Evolutionary conservation across 1,140 invertebrate species (phyloP).

Genomic region (Melipona quadrifasciata): DNA sequence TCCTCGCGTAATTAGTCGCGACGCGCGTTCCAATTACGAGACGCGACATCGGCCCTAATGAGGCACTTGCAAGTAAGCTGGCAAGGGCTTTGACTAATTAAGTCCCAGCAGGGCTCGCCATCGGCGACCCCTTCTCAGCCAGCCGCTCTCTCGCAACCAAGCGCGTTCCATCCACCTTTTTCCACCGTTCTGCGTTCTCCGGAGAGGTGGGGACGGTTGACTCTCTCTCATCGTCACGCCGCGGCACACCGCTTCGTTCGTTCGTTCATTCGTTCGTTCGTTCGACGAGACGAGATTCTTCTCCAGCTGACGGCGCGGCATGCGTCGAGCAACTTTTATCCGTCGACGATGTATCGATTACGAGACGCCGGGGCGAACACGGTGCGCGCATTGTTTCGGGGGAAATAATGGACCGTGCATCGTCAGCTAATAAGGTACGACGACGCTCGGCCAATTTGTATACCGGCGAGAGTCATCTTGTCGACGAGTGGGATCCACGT

Average conservation of each 20-base stretch:
- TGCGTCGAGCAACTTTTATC: conserved; percentile 40
- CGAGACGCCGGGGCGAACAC: conserved; percentile 10
- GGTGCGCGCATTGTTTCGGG: conserved; percentile 50
- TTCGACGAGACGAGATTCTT: not conserved
- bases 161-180: conserved; percentile 11
- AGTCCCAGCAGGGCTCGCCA: conserved; percentile 65
- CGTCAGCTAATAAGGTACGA: conserved; percentile 51
- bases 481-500: conserved; percentile 26
- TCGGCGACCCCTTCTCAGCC: conserved; percentile 26
- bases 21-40: conserved; percentile 69
- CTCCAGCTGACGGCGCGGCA: conserved; percentile 1
- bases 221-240: not conserved
- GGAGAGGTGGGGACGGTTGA: too few species aligned
- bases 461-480: conserved; percentile 43
- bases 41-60: conserved; percentile 72
- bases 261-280: not conserved
- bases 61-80: conserved; percentile 71
- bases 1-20: conserved; percentile 70
- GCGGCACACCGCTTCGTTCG: not conserved
- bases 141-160: not conserved
- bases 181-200: not conserved
- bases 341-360: conserved; percentile 41
- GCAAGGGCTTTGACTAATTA: conserved; percentile 74
- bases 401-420: conserved; percentile 47
- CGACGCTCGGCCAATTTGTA: conserved; percentile 45